A percentile compares a stretch with the other conserved stretches of the same genome.
phyloP scores from a whole-genome alignment of 2,113 vertebrate species.

The Irena cyanogastra region DNA sequence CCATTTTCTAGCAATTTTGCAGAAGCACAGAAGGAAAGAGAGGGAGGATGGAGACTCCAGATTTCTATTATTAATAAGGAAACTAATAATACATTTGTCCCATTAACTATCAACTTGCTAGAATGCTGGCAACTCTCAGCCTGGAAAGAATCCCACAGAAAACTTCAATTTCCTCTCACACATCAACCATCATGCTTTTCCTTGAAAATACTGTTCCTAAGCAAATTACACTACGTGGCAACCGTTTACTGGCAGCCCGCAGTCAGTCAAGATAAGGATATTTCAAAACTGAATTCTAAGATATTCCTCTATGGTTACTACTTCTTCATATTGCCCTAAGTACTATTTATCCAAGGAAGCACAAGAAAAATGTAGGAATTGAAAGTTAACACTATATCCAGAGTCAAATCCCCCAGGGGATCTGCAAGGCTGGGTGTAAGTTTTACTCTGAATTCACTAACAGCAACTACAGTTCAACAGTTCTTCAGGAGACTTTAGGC shows the following conservation, averaged over 20 bases:
- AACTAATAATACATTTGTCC: not conserved
- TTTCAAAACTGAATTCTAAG: not conserved
- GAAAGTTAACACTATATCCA: not conserved
- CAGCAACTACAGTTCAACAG: not conserved
- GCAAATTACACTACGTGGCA: not conserved
- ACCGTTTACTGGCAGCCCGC: not conserved
- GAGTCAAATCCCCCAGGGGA: not conserved
- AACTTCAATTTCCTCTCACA: not conserved
- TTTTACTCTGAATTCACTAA: not conserved
- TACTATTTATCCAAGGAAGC: not conserved
- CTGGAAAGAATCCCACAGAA: not conserved
- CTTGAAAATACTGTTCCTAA: not conserved
- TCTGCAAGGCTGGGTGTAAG: not conserved
- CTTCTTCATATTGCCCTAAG: not conserved
- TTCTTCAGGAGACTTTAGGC: not conserved
- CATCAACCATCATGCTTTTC: not conserved
- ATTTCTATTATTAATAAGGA: slow-evolving; percentile 29
- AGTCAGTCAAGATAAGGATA: not conserved
- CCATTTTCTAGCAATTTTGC: not conserved
- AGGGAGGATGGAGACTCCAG: not conserved
- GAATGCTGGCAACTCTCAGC: not conserved
- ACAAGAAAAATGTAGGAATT: not conserved
- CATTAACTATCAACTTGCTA: not conserved
- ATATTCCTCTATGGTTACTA: not conserved
- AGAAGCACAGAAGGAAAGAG: not conserved